A percentile compares a stretch with the other conserved stretches of the same genome.
phyloP scores from a whole-genome alignment of 2,888 invertebrate species.

The Thymelicus lineola region DNA sequence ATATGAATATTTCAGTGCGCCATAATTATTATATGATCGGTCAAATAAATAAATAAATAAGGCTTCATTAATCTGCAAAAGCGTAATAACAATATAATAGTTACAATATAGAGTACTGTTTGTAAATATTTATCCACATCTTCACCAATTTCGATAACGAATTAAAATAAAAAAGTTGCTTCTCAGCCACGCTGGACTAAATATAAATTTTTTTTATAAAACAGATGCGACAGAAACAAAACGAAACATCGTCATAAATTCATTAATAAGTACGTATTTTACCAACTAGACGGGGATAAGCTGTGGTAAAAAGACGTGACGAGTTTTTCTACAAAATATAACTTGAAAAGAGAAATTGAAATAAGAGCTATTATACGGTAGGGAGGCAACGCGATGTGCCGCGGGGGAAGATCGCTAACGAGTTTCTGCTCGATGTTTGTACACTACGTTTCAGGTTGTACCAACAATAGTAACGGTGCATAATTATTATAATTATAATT shows the following conservation, averaged over 20 bases:
- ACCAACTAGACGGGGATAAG: conserved; percentile 3
- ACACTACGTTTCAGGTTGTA: conserved; percentile 58
- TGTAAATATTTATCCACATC: too few relatives aligned
- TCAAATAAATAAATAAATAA: too few relatives aligned
- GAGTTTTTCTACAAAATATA: conserved; percentile 29
- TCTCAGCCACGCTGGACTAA: neutral
- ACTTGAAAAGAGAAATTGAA: conserved; percentile 31
- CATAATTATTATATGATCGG: too few relatives aligned
- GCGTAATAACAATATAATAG: too few relatives aligned
- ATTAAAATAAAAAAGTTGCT: neutral
- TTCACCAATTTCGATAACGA: too few relatives aligned
- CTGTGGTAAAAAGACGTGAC: conserved; percentile 15
- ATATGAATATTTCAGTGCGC: too few relatives aligned
- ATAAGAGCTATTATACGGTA: conserved; percentile 37
- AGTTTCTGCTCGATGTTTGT: conserved; percentile 63
- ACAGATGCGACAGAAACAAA: neutral
- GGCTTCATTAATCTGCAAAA: too few relatives aligned
- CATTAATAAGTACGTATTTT: conserved; percentile 6
- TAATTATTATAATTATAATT: conserved; percentile 20
- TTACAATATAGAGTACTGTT: too few relatives aligned
- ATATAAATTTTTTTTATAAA: neutral
- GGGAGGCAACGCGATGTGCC: conserved; percentile 44
- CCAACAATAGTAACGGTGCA: conserved; percentile 45
- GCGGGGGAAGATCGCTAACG: conserved; percentile 56
- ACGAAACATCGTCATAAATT: neutral